A percentile compares a stretch with the other conserved stretches of the same genome.
These are phyloP conservation scores for Neosilurus hyrtlii DNA, from an alignment of 2,797 vertebrate genomes.

Conservation along the genomic window DNA sequence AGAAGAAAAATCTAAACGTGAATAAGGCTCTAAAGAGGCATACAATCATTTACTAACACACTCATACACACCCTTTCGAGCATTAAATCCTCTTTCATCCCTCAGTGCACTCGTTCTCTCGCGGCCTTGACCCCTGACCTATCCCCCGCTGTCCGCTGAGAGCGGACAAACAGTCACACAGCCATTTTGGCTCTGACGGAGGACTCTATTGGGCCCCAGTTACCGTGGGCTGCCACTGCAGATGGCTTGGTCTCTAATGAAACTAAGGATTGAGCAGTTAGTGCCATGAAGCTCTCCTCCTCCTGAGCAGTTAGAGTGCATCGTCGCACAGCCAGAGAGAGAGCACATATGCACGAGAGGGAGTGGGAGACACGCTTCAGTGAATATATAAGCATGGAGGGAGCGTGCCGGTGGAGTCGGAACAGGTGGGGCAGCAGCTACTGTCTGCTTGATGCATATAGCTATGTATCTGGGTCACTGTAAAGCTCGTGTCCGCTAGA, in stretches of 20 bases:
- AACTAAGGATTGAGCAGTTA: conserved; percentile 75
- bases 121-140: conserved; percentile 69
- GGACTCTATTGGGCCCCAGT: conserved; percentile 64
- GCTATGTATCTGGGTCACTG: conserved; percentile 19
- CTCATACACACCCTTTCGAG: conserved; percentile 42
- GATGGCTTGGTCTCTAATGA: conserved; percentile 72
- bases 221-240: conserved; percentile 44
- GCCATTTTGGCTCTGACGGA: conserved; percentile 73
- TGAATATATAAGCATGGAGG: conserved; percentile 29
- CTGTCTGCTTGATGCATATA: conserved; percentile 6
- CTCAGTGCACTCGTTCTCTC: conserved; percentile 61
- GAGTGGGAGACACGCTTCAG: conserved; percentile 4
- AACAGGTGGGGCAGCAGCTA: conserved; percentile 27
- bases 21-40: conserved; percentile 45
- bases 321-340: conserved; percentile 4
- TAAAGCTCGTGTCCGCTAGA: conserved; percentile 12
- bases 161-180: conserved; percentile 62
- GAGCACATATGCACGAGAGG: conserved; percentile 19
- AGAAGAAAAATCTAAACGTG: conserved; percentile 43
- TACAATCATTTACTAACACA: conserved; percentile 36
- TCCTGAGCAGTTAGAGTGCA: conserved; percentile 28
- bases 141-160: conserved; percentile 57
- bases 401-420: conserved; percentile 28
- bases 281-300: conserved; percentile 65
- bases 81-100: conserved; percentile 53